Evolutionary conservation across 2,888 invertebrate species (phyloP).

Genomic region (Cephus nigrinus): DNA sequence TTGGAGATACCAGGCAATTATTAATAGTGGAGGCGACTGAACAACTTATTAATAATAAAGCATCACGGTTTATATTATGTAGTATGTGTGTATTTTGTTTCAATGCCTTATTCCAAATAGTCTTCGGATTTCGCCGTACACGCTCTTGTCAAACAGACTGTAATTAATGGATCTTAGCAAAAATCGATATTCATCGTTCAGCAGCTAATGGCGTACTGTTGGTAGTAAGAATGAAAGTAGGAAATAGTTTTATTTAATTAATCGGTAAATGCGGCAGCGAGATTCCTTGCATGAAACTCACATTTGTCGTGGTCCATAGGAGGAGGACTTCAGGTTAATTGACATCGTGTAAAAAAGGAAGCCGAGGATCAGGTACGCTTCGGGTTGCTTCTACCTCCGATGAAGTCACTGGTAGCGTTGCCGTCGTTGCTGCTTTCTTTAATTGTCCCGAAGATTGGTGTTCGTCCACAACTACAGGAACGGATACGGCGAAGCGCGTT

Average conservation of each 20-base stretch:
- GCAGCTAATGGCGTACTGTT: background rate
- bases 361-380: background rate
- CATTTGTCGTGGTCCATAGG: background rate
- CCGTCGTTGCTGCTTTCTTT: background rate
- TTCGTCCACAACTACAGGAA: background rate
- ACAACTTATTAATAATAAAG: no score
- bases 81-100: no score
- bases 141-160: no score
- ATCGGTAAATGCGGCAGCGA: conserved; percentile 3
- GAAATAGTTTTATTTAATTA: conserved; percentile 4
- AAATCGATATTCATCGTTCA: background rate
- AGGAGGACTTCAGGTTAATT: background rate
- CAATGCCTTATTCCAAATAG: no score
- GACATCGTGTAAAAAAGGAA: background rate
- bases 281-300: conserved; percentile 10
- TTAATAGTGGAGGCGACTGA: no score
- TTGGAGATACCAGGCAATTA: no score
- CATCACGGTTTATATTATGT: no score
- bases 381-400: background rate
- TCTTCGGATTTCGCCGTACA: no score
- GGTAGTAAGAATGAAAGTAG: conserved; percentile 12
- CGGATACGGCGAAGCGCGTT: background rate
- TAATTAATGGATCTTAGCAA: background rate
- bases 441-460: background rate
- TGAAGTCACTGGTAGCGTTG: background rate